A percentile compares a stretch with the other conserved stretches of the same genome.
phyloP scores from a whole-genome alignment of 2,888 invertebrate species.

The Elaeidobius kamerunicus region DNA sequence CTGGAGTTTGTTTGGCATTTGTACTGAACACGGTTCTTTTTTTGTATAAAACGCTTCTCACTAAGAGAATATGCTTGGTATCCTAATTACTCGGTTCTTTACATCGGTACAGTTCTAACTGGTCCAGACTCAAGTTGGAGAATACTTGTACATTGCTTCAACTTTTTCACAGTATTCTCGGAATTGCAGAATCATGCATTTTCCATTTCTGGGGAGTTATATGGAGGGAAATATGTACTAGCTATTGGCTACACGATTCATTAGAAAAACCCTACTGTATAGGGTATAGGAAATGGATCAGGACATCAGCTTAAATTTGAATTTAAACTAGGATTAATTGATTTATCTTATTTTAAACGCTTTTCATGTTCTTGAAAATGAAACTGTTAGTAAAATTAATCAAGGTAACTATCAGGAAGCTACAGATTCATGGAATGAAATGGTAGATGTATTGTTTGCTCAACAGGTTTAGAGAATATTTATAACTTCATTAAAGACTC shows the following conservation, averaged over 20 bases:
- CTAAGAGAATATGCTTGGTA: conserved; percentile 75
- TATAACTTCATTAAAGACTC: conserved; percentile 19
- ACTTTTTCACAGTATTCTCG: conserved; percentile 79
- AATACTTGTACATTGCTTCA: conserved; percentile 72
- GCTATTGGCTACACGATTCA: conserved; percentile 73
- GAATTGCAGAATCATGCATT: conserved; percentile 72
- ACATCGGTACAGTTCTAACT: conserved; percentile 83
- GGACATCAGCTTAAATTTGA: conserved; percentile 72
- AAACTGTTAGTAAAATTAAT: conserved; percentile 57
- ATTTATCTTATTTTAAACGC: conserved; percentile 58
- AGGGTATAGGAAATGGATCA: conserved; percentile 75
- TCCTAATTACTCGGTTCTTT: conserved; percentile 73
- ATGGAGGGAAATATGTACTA: conserved; percentile 77
- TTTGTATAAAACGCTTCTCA: conserved; percentile 49
- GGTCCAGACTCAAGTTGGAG: conserved; percentile 83
- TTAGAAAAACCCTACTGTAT: conserved; percentile 57
- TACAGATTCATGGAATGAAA: conserved; percentile 50
- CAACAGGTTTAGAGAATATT: conserved; percentile 8
- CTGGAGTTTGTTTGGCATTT: conserved; percentile 50
- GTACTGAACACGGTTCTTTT: conserved; percentile 62
- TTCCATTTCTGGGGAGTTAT: conserved; percentile 87
- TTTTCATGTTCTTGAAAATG: conserved; percentile 60
- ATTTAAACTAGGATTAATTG: conserved; percentile 72
- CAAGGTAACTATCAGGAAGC: conserved; percentile 64
- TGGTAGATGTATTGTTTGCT: conserved; percentile 5